Evolutionary conservation across 2,888 invertebrate species (phyloP), one percentile per base, ranked within the genome.

Genomic region (Troides aeacus): DNA sequence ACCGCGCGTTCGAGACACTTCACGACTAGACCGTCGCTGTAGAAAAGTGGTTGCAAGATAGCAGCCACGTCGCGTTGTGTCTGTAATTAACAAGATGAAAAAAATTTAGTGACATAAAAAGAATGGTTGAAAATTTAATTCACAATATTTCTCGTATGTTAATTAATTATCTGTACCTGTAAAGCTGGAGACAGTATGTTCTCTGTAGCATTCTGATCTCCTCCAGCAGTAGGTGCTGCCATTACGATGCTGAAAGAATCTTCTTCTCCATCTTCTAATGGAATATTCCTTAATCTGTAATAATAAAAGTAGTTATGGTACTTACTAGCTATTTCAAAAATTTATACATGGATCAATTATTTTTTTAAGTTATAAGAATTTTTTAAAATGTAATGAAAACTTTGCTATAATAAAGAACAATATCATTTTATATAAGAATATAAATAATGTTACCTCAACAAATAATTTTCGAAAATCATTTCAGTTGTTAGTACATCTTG

Each of bases 401-500:
- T 39, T 10, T 39, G 39, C 10, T 39, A 39, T 39, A 39, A 39
- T 39, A 10, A 10, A 7, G 7, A 39, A 8, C 10, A 39, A 39
- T 39, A 39, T 8, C 50, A 5, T 17, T 12, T 50, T 50, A 50
- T 50, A 50, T 15, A 18, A 50, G 50, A 50, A 57, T 21, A 57
- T 21, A 21, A 21, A 21, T 57, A 8, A 21, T 57, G 1, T 56
- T 75, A 92, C 93, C 93, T 88, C 77, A 96, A 92, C 80, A 99
- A 93, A 89, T 97, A 99, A 89, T 99, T 97, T 82, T 99, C 99
- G 89, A 99, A 99, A 78, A 99, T 97, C 99, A 99, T 99, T 88
- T 99, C 99, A 0, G 98, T 97, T 0, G 98, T 97, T 8, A 99
- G 95, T 0, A 99, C 99, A 87, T 99, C 99, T 86, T 99, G 99